These are phyloP conservation scores for Ochropacha duplaris DNA, from an alignment of 2,888 invertebrate genomes.

Conservation along the genomic window DNA sequence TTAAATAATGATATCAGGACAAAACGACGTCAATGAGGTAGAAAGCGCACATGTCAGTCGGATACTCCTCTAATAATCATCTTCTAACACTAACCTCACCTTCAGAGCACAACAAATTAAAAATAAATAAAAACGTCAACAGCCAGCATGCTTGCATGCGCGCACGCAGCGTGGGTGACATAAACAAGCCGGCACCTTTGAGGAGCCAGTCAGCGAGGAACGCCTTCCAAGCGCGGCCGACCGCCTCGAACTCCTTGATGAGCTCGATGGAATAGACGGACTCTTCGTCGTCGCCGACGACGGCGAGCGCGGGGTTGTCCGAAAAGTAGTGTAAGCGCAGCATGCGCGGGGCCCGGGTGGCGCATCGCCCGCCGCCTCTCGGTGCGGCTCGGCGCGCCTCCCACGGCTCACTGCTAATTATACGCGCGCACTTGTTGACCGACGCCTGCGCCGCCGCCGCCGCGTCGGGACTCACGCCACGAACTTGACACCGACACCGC, in stretches of 20 bases:
- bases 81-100: neutral
- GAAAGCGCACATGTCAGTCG: neutral
- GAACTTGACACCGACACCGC: constrained; percentile 35
- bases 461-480: constrained; percentile 24
- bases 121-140: constrained; percentile 49
- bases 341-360: constrained; percentile 84
- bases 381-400: constrained; percentile 79
- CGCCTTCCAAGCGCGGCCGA: constrained; percentile 90
- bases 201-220: constrained; percentile 88
- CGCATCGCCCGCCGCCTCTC: constrained; percentile 71
- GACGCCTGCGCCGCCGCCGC: constrained; percentile 20
- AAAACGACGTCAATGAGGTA: neutral
- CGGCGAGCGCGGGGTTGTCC: constrained; percentile 88
- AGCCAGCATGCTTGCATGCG: constrained; percentile 20
- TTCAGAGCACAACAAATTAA: constrained; percentile 17
- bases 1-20: neutral
- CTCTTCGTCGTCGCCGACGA: constrained; percentile 79
- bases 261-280: constrained; percentile 90
- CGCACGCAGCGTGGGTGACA: constrained; percentile 48
- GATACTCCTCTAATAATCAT: neutral
- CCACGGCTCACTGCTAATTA: constrained; percentile 80
- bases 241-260: constrained; percentile 93
- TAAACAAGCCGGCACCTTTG: constrained; percentile 71
- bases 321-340: constrained; percentile 93
- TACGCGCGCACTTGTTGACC: constrained; percentile 53